Base-by-base conservation (phyloP, 2,113 vertebrate species). In the Albula glossodonta region DNA sequence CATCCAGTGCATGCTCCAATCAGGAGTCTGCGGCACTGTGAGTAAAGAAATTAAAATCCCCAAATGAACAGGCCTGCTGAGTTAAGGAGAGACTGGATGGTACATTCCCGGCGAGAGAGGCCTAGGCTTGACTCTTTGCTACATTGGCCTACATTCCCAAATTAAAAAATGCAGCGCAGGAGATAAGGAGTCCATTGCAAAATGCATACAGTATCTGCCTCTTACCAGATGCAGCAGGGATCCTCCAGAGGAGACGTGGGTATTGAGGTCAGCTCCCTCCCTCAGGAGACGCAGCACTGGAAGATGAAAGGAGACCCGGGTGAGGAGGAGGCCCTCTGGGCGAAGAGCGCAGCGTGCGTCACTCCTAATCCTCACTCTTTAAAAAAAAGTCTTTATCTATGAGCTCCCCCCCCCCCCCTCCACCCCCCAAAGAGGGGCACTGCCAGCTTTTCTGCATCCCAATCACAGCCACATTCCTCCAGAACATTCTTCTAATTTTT, bases 141-240 rank as follows among this genome's bases (percentile, higher is more conserved):
- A 74, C n/a, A 31, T n/a, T 74, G 70, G 22, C n/a, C 70, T 11
- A 74, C 25, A 74, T 31, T 74, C 2, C 31, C n/a, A 74, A 74
- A 74, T 31, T 31, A 74, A 80, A 48, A 79, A 50, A 63, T 17
- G 6, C 66, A 15, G 22, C 13, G 41, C 8, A n/a, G 77, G 49
- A 49, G 79, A n/a, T 51, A 17, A 70, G 31, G 56, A 66, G 82
- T 3, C 19, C 22, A 2, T 4, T 56, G 49, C 19, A 22, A 57
- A 63, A 22, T 5, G n/a, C n/a, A 74, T 41, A 41, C 31, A 41
- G 31, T 41, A 41, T 31, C 22, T 31, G 22, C 13, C 88, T 86
- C 96, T 97, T 95, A 99, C 98, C 97, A 99, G 93, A 90, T 99
- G 98, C 51, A 99, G 96, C 91, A 99, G 92, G 56, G 60, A 66